Conservation (phyloP, 2,888 invertebrate species). For the Rhagonycha fulva region DNA sequence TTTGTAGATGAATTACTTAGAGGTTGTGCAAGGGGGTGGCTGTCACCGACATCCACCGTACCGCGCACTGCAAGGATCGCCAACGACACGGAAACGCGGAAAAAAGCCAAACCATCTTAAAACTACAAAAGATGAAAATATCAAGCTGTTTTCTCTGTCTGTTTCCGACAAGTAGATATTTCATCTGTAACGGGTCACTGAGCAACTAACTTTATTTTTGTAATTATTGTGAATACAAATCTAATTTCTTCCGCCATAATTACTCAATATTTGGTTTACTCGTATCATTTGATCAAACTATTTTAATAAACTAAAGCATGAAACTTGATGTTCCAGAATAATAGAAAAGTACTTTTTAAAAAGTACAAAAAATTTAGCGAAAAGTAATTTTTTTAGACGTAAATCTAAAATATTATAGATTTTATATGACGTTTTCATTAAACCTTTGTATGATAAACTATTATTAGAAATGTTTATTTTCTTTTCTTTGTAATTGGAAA, state of each 20-base stretch:
- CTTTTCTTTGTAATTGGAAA: not conserved
- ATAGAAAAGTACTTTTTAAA: not conserved
- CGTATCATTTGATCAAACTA: not conserved
- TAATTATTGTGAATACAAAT: not conserved
- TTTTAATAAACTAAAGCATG: not conserved
- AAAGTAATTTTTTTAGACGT: not conserved
- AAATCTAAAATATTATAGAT: not conserved
- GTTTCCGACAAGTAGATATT: constrained; percentile 28
- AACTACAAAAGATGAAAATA: constrained; percentile 18
- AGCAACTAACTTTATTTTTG: not conserved
- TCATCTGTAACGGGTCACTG: constrained; percentile 20
- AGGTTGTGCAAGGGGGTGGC: constrained; percentile 14
- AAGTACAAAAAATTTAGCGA: not conserved
- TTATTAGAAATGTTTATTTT: not conserved
- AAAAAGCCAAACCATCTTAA: constrained; percentile 19
- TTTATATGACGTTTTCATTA: not conserved
- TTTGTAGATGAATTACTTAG: constrained; percentile 23
- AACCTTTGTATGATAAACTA: not conserved
- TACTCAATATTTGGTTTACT: not conserved
- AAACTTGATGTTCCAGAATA: not conserved
- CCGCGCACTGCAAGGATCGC: constrained; percentile 17
- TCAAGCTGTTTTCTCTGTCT: constrained; percentile 16
- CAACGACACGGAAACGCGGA: constrained; percentile 22
- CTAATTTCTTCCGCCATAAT: too few species aligned
- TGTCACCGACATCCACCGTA: constrained; percentile 23